Conservation (phyloP, 1,140 invertebrate species). For the Drosophila repletoides region DNA sequence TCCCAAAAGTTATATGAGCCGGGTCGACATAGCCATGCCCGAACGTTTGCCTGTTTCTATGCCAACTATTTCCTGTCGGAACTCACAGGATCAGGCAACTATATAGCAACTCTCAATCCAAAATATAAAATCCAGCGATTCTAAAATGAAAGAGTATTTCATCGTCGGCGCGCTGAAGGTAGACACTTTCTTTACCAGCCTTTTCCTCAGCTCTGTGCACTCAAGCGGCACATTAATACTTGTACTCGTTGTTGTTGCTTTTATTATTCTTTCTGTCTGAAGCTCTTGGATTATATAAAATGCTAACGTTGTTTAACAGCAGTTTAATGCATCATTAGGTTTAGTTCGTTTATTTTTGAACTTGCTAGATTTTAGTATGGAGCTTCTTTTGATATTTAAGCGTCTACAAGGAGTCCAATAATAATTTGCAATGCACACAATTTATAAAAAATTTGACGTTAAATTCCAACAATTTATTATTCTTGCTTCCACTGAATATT, state of each 20-base stretch:
- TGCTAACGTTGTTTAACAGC: constrained; percentile 63
- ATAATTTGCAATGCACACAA: neutral
- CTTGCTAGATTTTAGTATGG: neutral
- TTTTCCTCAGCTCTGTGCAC: constrained; percentile 34
- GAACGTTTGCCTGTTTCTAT: no score
- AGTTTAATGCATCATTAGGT: constrained; percentile 64
- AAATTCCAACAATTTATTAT: no score
- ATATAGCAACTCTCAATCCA: no score
- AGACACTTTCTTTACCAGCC: neutral
- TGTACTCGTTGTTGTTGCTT: constrained; percentile 26
- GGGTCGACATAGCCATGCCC: no score
- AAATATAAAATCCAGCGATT: no score
- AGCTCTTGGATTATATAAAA: constrained; percentile 56
- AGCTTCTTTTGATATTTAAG: neutral
- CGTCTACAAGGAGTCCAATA: neutral
- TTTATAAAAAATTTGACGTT: no score
- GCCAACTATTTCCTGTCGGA: no score
- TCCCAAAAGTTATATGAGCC: no score
- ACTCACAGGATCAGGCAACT: no score
- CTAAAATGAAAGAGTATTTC: no score
- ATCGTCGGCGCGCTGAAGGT: no score
- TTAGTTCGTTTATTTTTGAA: constrained; percentile 40
- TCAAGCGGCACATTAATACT: constrained; percentile 59
- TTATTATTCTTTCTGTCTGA: constrained; percentile 8
- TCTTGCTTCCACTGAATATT: no score